Conservation (phyloP, 1,140 invertebrate genomes). For the Anthonomus grandis region DNA sequence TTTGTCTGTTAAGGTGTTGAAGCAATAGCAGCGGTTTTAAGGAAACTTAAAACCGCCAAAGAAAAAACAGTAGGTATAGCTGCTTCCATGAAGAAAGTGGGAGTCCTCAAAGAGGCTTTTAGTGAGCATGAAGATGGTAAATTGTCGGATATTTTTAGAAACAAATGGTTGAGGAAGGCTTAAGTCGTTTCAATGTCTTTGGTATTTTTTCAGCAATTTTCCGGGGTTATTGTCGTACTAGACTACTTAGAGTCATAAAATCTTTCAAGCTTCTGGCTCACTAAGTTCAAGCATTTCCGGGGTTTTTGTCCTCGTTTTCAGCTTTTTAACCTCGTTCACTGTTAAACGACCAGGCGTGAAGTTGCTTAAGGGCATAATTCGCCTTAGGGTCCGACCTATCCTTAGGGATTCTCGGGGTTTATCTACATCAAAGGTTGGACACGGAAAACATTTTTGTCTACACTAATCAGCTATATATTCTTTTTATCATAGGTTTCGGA, state of each 20-base stretch:
- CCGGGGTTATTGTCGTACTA: slow-evolving; percentile 76
- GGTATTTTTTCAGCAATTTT: slow-evolving; percentile 70
- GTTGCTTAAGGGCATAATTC: slow-evolving; percentile 63
- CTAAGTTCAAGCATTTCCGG: slow-evolving; percentile 73
- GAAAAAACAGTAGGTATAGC: no score
- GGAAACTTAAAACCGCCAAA: slow-evolving; percentile 58
- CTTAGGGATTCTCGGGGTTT: slow-evolving; percentile 56
- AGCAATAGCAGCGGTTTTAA: slow-evolving; percentile 61
- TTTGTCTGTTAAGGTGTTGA: slow-evolving; percentile 47
- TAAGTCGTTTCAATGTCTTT: slow-evolving; percentile 67
- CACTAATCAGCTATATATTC: slow-evolving; percentile 64
- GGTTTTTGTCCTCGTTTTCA: slow-evolving; percentile 56
- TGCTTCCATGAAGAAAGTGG: slow-evolving; percentile 58
- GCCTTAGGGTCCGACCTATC: slow-evolving; percentile 52
- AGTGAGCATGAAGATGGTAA: slow-evolving; percentile 9
- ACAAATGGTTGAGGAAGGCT: slow-evolving; percentile 57
- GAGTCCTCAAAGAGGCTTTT: slow-evolving; percentile 24
- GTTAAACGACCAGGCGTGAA: slow-evolving; percentile 69
- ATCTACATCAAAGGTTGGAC: slow-evolving; percentile 54
- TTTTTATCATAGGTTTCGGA: slow-evolving; percentile 62
- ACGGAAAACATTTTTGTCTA: slow-evolving; percentile 50
- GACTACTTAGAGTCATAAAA: slow-evolving; percentile 74
- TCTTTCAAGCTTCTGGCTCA: slow-evolving; percentile 62
- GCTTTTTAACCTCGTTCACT: slow-evolving; percentile 56
- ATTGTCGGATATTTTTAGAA: slow-evolving; percentile 45